Conservation (phyloP, 2,888 invertebrate species). For the Omphaloscelis lunosa region DNA sequence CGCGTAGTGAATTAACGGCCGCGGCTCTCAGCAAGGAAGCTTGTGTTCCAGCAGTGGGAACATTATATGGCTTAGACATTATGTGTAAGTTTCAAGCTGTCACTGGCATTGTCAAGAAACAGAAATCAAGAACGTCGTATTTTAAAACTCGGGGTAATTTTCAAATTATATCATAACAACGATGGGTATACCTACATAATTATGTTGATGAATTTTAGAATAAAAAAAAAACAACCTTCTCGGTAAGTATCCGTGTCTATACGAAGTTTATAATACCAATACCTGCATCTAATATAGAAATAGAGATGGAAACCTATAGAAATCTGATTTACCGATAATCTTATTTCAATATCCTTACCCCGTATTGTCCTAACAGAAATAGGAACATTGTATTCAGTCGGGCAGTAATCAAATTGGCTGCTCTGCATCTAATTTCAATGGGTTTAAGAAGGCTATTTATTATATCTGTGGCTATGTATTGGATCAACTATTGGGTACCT, state of each 20-base stretch:
- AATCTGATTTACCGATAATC: conserved; percentile 36
- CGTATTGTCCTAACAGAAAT: conserved; percentile 18
- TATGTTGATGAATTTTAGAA: too few relatives aligned
- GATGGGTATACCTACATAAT: not conserved
- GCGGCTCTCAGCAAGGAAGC: too few relatives aligned
- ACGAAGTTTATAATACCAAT: not conserved
- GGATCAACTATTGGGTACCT: not conserved
- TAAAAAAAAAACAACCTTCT: not conserved
- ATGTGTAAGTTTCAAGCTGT: too few relatives aligned
- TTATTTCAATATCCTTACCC: conserved; percentile 18
- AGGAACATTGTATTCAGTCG: conserved; percentile 9
- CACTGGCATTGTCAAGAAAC: not conserved
- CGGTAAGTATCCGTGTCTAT: not conserved
- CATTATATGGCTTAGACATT: too few relatives aligned
- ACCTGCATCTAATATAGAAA: conserved; percentile 3
- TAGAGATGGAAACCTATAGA: not conserved
- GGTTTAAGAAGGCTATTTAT: not conserved
- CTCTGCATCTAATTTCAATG: not conserved
- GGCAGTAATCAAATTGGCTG: conserved; percentile 39
- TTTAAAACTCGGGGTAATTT: not conserved
- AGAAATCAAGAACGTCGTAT: not conserved
- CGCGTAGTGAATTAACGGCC: too few relatives aligned
- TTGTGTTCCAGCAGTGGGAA: too few relatives aligned
- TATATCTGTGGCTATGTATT: not conserved
- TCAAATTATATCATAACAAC: not conserved